A percentile compares a stretch with the other conserved stretches of the same genome.
Evolutionary conservation across 2,113 vertebrate genomes (phyloP).

Genomic region (Podocnemis expansa): DNA sequence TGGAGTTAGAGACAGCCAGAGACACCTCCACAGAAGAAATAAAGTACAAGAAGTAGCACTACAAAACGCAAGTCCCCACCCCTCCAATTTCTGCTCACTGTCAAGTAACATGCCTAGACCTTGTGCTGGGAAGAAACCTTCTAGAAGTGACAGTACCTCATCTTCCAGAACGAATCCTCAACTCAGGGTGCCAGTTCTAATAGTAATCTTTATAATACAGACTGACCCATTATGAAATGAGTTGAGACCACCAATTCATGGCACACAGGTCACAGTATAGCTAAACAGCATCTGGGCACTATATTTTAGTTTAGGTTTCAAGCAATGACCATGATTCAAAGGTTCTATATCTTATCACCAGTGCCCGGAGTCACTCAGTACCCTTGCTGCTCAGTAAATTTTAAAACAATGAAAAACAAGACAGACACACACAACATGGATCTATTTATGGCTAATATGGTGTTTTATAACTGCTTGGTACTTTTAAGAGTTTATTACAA

Average conservation of each 20-base stretch:
- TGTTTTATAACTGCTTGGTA: not conserved
- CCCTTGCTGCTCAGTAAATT: not conserved
- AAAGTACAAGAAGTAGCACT: not conserved
- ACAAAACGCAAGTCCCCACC: not conserved
- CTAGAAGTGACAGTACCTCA: not conserved
- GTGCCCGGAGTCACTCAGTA: not conserved
- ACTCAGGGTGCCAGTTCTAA: not conserved
- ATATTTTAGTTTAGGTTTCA: not conserved
- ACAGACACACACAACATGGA: not conserved
- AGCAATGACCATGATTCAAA: not conserved
- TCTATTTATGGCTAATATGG: not conserved
- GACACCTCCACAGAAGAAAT: not conserved
- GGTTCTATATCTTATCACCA: not conserved
- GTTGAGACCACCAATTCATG: not conserved
- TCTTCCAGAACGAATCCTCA: not conserved
- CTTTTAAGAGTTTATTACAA: not conserved
- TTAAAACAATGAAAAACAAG: not conserved
- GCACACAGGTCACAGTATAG: not conserved
- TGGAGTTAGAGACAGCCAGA: not conserved
- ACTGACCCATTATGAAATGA: not conserved
- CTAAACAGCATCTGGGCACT: not conserved
- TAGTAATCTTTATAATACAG: not conserved
- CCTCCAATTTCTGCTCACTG: too few species aligned
- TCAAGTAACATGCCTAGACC: not conserved
- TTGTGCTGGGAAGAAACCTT: not conserved